Evolutionary conservation across 2,888 invertebrate species (phyloP).

Genomic region (Mantis religiosa): DNA sequence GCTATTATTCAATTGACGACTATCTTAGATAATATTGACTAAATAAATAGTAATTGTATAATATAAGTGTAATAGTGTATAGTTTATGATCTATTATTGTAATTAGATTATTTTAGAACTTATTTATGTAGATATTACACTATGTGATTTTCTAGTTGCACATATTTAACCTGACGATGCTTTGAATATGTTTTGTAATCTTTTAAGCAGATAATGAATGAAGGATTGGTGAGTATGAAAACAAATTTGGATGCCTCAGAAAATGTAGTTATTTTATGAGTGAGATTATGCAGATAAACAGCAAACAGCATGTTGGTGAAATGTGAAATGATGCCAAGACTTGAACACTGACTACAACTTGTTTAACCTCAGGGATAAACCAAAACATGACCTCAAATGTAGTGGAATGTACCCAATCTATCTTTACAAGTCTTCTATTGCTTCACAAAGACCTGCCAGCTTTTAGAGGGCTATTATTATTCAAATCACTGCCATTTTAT

Average conservation of each 20-base stretch:
- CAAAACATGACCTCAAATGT: neutral
- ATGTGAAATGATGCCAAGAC: neutral
- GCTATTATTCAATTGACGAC: no score
- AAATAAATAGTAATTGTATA: no score
- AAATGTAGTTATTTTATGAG: neutral
- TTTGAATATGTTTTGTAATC: no score
- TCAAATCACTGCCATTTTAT: neutral
- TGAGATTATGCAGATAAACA: neutral
- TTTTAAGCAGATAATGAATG: no score
- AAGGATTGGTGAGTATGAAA: no score
- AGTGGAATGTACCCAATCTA: neutral
- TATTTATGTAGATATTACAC: no score
- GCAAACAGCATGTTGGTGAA: neutral
- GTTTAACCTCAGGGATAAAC: neutral
- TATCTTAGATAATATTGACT: no score
- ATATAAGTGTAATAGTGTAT: no score
- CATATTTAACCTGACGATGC: no score
- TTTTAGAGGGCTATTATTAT: neutral
- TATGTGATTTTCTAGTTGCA: no score
- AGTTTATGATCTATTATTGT: no score
- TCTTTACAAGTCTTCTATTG: neutral
- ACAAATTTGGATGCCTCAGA: conserved; percentile 13
- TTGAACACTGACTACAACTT: neutral
- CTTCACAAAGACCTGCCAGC: neutral
- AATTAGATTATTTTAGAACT: no score